Evolutionary conservation across 2,888 invertebrate species (phyloP).

Genomic region (Machimus atricapillus): DNA sequence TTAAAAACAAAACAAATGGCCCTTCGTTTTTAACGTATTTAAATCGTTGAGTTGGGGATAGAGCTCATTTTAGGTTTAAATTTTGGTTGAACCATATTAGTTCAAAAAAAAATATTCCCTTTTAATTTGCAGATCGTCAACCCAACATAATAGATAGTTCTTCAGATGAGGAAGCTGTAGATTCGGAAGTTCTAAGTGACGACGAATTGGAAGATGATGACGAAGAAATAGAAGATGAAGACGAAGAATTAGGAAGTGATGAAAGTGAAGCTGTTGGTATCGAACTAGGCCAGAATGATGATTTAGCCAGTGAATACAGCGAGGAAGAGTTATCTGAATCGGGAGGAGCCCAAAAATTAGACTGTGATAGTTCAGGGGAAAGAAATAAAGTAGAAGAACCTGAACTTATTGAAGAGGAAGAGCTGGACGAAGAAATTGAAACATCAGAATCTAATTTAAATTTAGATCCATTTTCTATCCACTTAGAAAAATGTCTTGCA

Average conservation of each 20-base stretch:
- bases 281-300: background rate
- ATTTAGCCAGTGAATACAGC: constrained; percentile 41
- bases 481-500: constrained; percentile 72
- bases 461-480: constrained; percentile 72
- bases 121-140: constrained; percentile 29
- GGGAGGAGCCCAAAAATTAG: constrained; percentile 32
- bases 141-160: constrained; percentile 48
- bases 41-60: background rate
- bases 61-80: too few species aligned
- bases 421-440: constrained; percentile 27
- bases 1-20: background rate
- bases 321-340: constrained; percentile 48
- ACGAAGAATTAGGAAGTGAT: background rate
- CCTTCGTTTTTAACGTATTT: background rate
- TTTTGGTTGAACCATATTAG: too few species aligned
- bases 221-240: constrained; percentile 28
- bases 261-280: background rate
- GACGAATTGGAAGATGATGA: background rate
- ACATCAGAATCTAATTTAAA: constrained; percentile 36
- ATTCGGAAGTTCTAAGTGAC: background rate
- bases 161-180: constrained; percentile 43
- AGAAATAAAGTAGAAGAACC: constrained; percentile 45
- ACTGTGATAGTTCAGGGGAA: background rate
- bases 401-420: constrained; percentile 15
- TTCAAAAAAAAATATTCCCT: background rate